These are phyloP conservation scores for Antennarius maculatus DNA, from an alignment of 2,797 vertebrate species.

Conservation along the genomic window DNA sequence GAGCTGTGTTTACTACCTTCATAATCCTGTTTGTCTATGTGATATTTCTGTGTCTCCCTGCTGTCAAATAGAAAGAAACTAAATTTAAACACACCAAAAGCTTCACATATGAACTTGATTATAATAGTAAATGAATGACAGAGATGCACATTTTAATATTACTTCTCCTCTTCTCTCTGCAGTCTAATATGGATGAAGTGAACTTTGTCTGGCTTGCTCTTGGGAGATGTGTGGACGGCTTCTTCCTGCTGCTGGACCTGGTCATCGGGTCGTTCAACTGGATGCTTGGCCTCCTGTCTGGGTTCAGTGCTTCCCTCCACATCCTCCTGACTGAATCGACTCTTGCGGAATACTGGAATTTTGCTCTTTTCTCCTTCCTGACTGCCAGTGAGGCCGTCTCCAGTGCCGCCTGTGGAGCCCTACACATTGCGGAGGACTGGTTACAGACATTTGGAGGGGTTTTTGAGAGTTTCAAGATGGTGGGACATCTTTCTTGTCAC, in stretches of 20 bases:
- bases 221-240: conserved; percentile 63
- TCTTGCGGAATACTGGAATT: conserved; percentile 81
- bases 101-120: no score
- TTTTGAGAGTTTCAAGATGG: conserved; percentile 85
- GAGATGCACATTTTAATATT: no score
- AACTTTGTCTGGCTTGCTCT: conserved; percentile 55
- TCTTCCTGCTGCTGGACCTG: conserved; percentile 83
- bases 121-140: no score
- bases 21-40: no score
- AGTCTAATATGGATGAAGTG: conserved; percentile 62
- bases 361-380: conserved; percentile 69
- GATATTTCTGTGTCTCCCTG: no score
- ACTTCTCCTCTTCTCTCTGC: not conserved
- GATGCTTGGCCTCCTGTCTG: conserved; percentile 75
- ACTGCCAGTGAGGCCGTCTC: conserved; percentile 68
- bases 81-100: no score
- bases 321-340: conserved; percentile 63
- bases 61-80: no score
- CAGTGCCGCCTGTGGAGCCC: conserved; percentile 58
- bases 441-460: conserved; percentile 76
- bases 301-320: conserved; percentile 73
- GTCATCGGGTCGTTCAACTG: conserved; percentile 84
- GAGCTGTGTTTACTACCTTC: no score
- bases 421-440: conserved; percentile 63
- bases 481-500: conserved; percentile 84